phyloP scores from a whole-genome alignment of 2,113 vertebrate species.

The Patagioenas fasciata region DNA sequence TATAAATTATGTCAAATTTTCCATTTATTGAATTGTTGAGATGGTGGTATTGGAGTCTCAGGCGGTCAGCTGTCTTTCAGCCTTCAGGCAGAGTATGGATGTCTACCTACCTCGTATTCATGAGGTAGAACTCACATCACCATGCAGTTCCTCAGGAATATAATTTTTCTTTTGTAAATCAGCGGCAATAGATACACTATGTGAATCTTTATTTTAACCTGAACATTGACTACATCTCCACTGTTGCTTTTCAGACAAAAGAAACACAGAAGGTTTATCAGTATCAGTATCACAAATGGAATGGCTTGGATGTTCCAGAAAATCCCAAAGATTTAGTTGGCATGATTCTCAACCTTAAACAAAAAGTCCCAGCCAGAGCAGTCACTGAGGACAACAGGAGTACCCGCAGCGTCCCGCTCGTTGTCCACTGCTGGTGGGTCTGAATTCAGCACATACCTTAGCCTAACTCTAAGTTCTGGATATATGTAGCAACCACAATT shows the following conservation, averaged over 20 bases:
- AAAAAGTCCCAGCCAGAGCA: conserved; percentile 58
- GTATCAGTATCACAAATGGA: conserved; percentile 88
- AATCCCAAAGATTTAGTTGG: conserved; percentile 78
- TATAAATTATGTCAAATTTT: background rate
- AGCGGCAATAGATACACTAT: background rate
- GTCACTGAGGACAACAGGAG: conserved; percentile 31
- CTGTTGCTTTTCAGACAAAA: conserved; percentile 81
- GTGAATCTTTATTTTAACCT: background rate
- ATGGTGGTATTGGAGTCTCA: background rate
- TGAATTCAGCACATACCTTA: background rate
- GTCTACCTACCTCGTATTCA: background rate
- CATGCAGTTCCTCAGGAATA: background rate
- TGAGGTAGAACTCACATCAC: background rate
- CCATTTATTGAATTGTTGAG: background rate
- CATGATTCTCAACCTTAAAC: conserved; percentile 81
- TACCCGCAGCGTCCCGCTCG: conserved; percentile 58
- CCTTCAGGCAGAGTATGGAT: background rate
- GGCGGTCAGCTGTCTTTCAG: background rate
- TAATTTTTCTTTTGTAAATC: background rate
- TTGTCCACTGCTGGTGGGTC: conserved; percentile 90
- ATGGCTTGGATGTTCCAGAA: conserved; percentile 74
- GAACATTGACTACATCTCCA: background rate
- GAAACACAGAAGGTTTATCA: conserved; percentile 83
- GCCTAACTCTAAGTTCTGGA: background rate
- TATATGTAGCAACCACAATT: background rate